A percentile compares a stretch with the other conserved stretches of the same genome.
Evolutionary conservation across 2,113 vertebrate genomes (phyloP).

Genomic region (Eolophus roseicapilla): DNA sequence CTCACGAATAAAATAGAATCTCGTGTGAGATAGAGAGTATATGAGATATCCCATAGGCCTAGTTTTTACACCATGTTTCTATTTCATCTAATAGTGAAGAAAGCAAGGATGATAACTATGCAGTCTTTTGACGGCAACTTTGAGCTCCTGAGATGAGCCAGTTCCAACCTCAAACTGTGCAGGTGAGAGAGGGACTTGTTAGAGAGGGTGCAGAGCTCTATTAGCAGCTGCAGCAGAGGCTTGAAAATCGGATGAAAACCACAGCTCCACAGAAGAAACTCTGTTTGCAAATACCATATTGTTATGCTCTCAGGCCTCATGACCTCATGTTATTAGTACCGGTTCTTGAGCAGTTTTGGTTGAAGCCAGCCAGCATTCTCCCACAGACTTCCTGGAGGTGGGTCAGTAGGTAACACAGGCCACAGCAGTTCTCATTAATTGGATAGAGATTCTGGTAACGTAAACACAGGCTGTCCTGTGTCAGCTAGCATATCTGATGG

Average conservation of each 20-base stretch:
- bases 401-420: neutral
- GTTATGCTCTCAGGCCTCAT: neutral
- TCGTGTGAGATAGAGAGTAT: neutral
- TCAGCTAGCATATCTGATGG: neutral
- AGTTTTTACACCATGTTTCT: neutral
- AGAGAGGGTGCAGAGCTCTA: neutral
- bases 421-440: neutral
- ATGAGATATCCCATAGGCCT: neutral
- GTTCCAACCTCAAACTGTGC: neutral
- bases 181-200: neutral
- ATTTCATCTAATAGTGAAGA: neutral
- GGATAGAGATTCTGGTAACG: neutral
- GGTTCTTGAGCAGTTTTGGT: neutral
- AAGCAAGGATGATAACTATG: neutral
- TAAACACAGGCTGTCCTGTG: neutral
- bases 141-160: neutral
- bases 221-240: neutral
- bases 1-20: neutral
- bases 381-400: neutral
- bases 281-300: neutral
- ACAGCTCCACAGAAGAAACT: neutral
- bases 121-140: neutral
- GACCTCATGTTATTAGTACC: rapidly evolving
- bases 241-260: neutral
- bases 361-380: neutral